Evolutionary conservation across 2,888 invertebrate species (phyloP).

Genomic region (Chromoteleia sp.): DNA sequence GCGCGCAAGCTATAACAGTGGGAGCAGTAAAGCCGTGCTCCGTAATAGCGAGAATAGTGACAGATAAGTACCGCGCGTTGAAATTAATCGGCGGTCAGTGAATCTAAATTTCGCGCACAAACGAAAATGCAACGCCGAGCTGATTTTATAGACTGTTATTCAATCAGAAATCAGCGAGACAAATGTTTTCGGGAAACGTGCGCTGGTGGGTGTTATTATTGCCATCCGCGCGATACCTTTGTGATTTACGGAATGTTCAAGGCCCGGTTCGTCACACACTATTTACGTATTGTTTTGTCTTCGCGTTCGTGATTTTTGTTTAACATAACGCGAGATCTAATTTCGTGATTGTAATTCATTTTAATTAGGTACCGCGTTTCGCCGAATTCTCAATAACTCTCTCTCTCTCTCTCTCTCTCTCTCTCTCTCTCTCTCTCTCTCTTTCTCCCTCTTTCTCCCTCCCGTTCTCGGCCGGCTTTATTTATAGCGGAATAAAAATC

Average conservation of each 20-base stretch:
- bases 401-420: too few relatives aligned
- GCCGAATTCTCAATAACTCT: slow-evolving; percentile 7
- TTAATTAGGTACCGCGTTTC: slow-evolving; percentile 3
- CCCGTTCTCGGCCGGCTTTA: not conserved
- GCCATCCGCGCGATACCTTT: slow-evolving; percentile 54
- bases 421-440: too few relatives aligned
- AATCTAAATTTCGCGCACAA: slow-evolving; percentile 78
- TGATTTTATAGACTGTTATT: slow-evolving; percentile 72
- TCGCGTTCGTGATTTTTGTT: slow-evolving; percentile 14
- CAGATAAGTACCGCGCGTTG: slow-evolving; percentile 78
- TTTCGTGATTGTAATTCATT: slow-evolving; percentile 5
- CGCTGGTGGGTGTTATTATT: slow-evolving; percentile 69
- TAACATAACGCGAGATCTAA: slow-evolving; percentile 3
- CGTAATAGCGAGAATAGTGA: slow-evolving; percentile 77
- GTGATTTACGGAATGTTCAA: slow-evolving; percentile 58
- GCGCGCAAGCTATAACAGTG: slow-evolving; percentile 72
- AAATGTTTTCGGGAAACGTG: slow-evolving; percentile 69
- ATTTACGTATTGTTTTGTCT: slow-evolving; percentile 56
- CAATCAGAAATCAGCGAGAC: slow-evolving; percentile 68
- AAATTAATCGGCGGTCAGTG: slow-evolving; percentile 79
- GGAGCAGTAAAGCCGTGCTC: slow-evolving; percentile 75
- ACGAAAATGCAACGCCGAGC: slow-evolving; percentile 67
- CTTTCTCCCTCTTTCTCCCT: too few relatives aligned
- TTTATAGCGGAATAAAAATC: slow-evolving; percentile 37
- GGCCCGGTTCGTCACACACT: slow-evolving; percentile 20